Percentiles rank a stretch among this genome's conserved stretches.
These are phyloP conservation scores for Cyprinodon diabolis DNA, from an alignment of 2,797 vertebrate species.

Conservation along the genomic window DNA sequence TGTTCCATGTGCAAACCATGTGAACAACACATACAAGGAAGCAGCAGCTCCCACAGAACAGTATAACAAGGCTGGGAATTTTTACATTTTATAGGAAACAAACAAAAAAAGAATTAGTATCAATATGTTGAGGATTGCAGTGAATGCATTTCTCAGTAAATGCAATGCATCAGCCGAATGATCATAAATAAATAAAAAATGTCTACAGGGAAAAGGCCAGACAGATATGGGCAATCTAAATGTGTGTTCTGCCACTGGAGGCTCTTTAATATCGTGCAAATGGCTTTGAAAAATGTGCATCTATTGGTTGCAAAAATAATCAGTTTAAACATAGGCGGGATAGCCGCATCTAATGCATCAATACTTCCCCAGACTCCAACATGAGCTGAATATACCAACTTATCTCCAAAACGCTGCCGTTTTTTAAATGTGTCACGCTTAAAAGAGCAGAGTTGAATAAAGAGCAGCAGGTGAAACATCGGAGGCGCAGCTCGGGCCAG, in stretches of 20 bases:
- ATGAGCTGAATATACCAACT: neutral
- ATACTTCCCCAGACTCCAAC: constrained; percentile 8
- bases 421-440: neutral
- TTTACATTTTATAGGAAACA: neutral
- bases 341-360: constrained; percentile 35
- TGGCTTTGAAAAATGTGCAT: neutral
- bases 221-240: constrained; percentile 13
- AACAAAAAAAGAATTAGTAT: neutral
- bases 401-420: neutral
- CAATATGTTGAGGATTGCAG: neutral
- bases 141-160: neutral
- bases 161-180: neutral
- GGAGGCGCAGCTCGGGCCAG: constrained; percentile 37
- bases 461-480: constrained; percentile 49
- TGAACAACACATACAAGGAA: constrained; percentile 86
- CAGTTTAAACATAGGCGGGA: constrained; percentile 27
- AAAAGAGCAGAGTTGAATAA: neutral
- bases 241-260: neutral
- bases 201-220: constrained; percentile 15
- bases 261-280: neutral
- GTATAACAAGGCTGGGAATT: constrained; percentile 30
- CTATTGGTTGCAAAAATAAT: neutral
- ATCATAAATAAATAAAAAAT: neutral
- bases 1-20: constrained; percentile 94
- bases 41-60: constrained; percentile 58